Conservation (phyloP, 2,113 vertebrate genomes). For the Ginglymostoma cirratum region DNA sequence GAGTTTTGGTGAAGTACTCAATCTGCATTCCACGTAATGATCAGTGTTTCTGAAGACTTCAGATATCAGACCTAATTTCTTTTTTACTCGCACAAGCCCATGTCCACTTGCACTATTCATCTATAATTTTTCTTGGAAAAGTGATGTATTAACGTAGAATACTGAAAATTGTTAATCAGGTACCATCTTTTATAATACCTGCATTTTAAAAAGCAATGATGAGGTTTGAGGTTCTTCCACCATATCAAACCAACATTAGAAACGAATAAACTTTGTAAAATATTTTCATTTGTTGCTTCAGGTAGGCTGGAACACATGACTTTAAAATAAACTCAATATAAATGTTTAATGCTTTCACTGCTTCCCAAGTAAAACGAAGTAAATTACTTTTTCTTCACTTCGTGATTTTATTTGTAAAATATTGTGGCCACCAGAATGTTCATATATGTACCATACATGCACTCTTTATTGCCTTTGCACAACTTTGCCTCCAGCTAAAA, state of each 20-base stretch:
- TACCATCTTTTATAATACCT: neutral
- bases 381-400: slow-evolving; percentile 28
- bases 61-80: neutral
- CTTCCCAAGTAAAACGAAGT: neutral
- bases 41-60: neutral
- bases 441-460: slow-evolving; percentile 58
- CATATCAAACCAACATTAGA: neutral
- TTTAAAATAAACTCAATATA: neutral
- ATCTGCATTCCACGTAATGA: neutral
- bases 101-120: neutral
- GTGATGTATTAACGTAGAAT: neutral
- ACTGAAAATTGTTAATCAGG: neutral
- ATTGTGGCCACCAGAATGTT: slow-evolving; percentile 32
- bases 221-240: neutral
- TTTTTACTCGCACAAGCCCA: neutral
- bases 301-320: neutral
- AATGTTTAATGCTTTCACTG: neutral
- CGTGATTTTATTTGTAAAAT: slow-evolving; percentile 38
- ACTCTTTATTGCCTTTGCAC: slow-evolving; percentile 62
- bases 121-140: neutral
- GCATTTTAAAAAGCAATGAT: neutral
- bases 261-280: neutral
- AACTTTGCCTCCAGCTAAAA: slow-evolving; percentile 49
- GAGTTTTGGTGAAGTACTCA: neutral
- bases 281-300: neutral